Evolutionary conservation across 2,888 invertebrate genomes (phyloP).

Genomic region (Stegophylla sp.): DNA sequence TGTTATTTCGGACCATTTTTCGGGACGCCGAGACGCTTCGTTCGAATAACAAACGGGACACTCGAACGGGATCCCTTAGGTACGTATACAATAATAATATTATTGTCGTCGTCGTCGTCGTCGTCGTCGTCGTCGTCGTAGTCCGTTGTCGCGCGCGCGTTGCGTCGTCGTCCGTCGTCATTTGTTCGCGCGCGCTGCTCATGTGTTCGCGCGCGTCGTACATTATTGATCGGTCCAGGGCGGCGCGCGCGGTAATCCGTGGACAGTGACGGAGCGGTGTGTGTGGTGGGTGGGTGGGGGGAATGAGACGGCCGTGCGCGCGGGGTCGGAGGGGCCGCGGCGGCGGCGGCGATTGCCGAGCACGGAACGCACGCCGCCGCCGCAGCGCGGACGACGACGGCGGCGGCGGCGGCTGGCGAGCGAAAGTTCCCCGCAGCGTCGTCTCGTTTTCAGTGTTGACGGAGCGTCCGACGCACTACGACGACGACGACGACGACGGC

Average conservation of each 20-base stretch:
- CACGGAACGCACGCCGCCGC: slow-evolving; percentile 30
- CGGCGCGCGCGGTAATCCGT: slow-evolving; percentile 42
- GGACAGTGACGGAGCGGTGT: neutral
- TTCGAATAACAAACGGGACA: too few relatives aligned
- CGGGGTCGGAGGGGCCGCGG: neutral
- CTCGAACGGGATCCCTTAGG: too few relatives aligned
- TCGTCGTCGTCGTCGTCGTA: too few relatives aligned
- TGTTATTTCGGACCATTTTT: too few relatives aligned
- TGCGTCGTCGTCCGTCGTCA: neutral
- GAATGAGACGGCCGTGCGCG: slow-evolving; percentile 3
- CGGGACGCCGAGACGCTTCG: too few relatives aligned
- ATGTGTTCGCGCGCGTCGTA: slow-evolving; percentile 28
- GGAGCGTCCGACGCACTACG: slow-evolving; percentile 51
- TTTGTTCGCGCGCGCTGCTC: slow-evolving; percentile 24
- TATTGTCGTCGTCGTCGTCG: neutral
- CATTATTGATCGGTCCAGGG: slow-evolving; percentile 57
- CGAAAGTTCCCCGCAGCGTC: slow-evolving; percentile 49
- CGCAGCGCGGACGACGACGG: slow-evolving; percentile 36
- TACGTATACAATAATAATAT: neutral
- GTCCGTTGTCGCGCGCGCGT: neutral
- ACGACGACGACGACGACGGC: neutral
- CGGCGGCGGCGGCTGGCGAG: slow-evolving; percentile 17
- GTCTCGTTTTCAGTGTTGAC: slow-evolving; percentile 53
- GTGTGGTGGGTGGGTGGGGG: neutral
- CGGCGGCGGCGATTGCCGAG: slow-evolving; percentile 19